Evolutionary conservation across 2,888 invertebrate species (phyloP).

Genomic region (Chorisops tibialis): DNA sequence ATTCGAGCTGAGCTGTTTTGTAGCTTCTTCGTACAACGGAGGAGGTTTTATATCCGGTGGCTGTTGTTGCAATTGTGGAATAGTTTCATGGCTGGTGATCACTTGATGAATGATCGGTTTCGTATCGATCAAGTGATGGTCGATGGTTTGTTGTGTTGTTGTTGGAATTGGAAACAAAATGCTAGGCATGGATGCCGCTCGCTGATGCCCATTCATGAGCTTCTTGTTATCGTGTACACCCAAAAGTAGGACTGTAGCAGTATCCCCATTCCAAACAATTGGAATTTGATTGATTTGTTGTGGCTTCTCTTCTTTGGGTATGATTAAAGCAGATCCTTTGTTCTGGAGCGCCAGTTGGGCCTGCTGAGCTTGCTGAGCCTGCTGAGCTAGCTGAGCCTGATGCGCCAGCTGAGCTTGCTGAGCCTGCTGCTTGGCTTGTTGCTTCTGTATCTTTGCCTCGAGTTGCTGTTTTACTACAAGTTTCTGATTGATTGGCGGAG

Average conservation of each 20-base stretch:
- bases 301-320: constrained; percentile 44
- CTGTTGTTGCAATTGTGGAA: constrained; percentile 39
- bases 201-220: constrained; percentile 54
- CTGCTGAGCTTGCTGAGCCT: constrained; percentile 55
- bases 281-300: constrained; percentile 57
- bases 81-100: constrained; percentile 32
- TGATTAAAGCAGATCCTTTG: constrained; percentile 2
- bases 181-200: constrained; percentile 59
- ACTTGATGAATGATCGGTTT: constrained; percentile 45
- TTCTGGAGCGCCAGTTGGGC: constrained; percentile 45
- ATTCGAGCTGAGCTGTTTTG: constrained; percentile 54
- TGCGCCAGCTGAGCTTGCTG: constrained; percentile 51
- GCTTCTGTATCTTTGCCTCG: constrained; percentile 66
- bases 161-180: constrained; percentile 54
- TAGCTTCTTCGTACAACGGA: constrained; percentile 71
- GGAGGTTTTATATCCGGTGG: constrained; percentile 57
- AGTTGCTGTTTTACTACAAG: constrained; percentile 62
- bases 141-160: constrained; percentile 35
- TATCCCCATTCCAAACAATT: constrained; percentile 63
- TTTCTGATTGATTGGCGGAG: constrained; percentile 51
- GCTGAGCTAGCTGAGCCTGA: constrained; percentile 52
- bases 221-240: constrained; percentile 54
- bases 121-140: constrained; percentile 37
- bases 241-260: constrained; percentile 56
- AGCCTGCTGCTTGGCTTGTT: constrained; percentile 42